Conservation (phyloP, 2,113 vertebrate species). For the Accipiter virgatus region DNA sequence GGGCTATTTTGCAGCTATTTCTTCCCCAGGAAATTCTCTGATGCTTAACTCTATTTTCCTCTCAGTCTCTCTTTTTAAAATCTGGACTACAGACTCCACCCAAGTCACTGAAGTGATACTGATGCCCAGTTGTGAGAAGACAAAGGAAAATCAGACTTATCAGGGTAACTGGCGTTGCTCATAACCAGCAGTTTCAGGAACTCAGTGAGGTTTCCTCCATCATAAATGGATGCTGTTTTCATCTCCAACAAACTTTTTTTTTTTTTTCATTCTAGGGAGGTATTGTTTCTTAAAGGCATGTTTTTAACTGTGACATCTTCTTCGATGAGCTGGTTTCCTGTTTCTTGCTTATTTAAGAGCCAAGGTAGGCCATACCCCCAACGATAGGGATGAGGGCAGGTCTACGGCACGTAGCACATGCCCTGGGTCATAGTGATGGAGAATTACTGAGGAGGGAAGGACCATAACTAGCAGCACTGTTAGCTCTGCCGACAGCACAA, state of each 20-base stretch:
- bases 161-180: neutral
- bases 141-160: neutral
- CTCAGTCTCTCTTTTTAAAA: neutral
- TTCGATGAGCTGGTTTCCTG: neutral
- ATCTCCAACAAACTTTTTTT: neutral
- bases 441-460: neutral
- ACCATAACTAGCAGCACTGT: neutral
- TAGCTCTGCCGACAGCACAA: neutral
- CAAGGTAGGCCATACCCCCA: neutral
- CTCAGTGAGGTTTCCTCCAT: neutral
- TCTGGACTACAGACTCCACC: neutral
- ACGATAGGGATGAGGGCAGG: neutral
- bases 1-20: neutral
- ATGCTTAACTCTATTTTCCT: neutral
- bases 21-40: neutral
- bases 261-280: neutral
- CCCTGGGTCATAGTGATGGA: neutral
- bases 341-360: neutral
- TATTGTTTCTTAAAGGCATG: neutral
- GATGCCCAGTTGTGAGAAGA: neutral
- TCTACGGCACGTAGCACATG: neutral
- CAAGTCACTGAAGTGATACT: neutral
- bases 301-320: neutral
- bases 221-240: neutral
- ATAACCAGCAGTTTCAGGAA: neutral